Conservation (phyloP, 2,113 vertebrate species). For the Clarias gariepinus region DNA sequence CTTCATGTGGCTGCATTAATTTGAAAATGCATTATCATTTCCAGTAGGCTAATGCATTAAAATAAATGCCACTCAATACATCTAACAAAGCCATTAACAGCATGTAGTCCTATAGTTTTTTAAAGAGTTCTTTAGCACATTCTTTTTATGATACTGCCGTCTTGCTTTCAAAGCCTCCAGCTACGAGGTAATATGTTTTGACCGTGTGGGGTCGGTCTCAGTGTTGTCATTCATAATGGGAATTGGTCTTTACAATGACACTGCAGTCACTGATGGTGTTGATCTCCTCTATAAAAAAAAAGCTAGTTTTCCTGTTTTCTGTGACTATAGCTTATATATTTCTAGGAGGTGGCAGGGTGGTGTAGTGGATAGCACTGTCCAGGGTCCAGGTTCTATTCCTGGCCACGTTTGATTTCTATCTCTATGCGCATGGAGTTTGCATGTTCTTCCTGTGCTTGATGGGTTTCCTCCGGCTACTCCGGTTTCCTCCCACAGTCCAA, state of each 20-base stretch:
- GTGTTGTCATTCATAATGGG: not conserved
- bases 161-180: not conserved
- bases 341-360: no score
- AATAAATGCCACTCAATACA: not conserved
- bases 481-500: not conserved
- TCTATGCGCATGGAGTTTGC: no score
- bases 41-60: not conserved
- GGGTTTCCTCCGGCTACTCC: no score
- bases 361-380: no score
- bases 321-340: not conserved
- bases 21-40: constrained; percentile 9
- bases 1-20: constrained; percentile 2
- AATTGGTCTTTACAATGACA: not conserved
- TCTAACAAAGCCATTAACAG: not conserved
- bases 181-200: constrained; percentile 15
- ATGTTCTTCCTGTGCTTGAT: no score
- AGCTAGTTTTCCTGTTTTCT: not conserved
- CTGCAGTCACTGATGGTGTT: not conserved
- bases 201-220: not conserved
- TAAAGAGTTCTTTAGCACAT: not conserved
- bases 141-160: not conserved
- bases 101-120: not conserved
- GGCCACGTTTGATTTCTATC: no score
- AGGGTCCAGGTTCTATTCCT: no score
- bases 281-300: not conserved